Base-by-base conservation (phyloP, 2,797 vertebrate species). In the Natrix natrix region DNA sequence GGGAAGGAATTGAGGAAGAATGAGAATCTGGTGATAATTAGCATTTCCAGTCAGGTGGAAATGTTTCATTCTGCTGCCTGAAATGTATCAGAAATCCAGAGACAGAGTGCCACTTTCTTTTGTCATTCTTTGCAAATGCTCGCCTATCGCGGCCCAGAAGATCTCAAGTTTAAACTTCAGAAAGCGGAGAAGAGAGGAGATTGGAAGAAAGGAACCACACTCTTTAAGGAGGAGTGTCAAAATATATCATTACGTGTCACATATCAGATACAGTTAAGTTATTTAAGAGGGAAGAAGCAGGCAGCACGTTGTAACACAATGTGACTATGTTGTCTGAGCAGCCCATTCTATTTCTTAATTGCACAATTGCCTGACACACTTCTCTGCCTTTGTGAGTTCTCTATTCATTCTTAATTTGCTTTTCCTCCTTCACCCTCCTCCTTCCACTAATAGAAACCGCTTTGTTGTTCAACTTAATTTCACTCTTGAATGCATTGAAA, bases 391-490 rank as follows among this genome's bases (percentile, higher is more conserved):
- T 92, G 8, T 8, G 87, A 93, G 11, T 93, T 96, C 94, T 92
- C 90, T 95, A 91, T 96, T 95, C 89, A 92, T 93, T 92, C 24
- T 0, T 86, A 93, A 7, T 86, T 95, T 93, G 91, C 86, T 55
- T 66, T 83, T 78, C 59, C 60, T 52, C 55, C 86, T 60, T 90
- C 92, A 95, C 92, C 60, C 93, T 90, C 60, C 93, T 90, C 91
- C 88, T 74, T 43, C 55, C 8, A 48, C 91, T 94, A 93, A 96
- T 94, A 96, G 95, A 95, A 94, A 96, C 89, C 56, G 93, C 94
- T 97, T 95, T 96, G 93, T 96, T 94, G 94, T 95, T 96, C 94
- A 96, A 95, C 95, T 95, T 95, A 96, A 96, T 94, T 97, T 97
- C 95, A 96, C 95, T 97, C 96, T 96, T 94, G 92, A 92, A 94